Evolutionary conservation across 2,888 invertebrate species (phyloP).

Genomic region (Drosophila dives): DNA sequence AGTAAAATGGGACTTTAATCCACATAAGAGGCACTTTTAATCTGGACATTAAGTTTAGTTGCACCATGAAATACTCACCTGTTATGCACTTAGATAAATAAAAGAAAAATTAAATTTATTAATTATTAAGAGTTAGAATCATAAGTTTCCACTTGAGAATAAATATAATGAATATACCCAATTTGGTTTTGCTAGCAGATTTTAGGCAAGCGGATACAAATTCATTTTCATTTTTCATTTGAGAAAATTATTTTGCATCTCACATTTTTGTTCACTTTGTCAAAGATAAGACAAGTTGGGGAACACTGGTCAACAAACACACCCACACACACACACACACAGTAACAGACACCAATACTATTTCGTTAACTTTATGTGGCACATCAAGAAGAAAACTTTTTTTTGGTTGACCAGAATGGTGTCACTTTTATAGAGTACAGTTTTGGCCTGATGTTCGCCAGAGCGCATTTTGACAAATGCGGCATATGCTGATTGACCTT

Average conservation of each 20-base stretch:
- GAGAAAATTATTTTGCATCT: constrained; percentile 60
- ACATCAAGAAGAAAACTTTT: constrained; percentile 66
- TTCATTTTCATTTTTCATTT: constrained; percentile 63
- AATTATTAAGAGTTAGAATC: too few relatives aligned
- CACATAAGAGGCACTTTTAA: constrained; percentile 30
- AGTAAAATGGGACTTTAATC: constrained; percentile 42
- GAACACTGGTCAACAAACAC: constrained; percentile 4
- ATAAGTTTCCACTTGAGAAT: background rate
- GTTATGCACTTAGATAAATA: background rate
- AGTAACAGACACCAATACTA: background rate
- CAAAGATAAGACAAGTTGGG: constrained; percentile 33
- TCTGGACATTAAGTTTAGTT: background rate
- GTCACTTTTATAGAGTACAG: constrained; percentile 58
- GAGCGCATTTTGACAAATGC: constrained; percentile 43
- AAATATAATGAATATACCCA: constrained; percentile 2
- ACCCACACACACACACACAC: background rate
- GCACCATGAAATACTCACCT: constrained; percentile 14
- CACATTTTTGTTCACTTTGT: constrained; percentile 60
- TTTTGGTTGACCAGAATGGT: constrained; percentile 59
- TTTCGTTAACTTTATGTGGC: constrained; percentile 22
- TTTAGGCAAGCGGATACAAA: constrained; percentile 25
- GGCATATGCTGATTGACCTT: constrained; percentile 33
- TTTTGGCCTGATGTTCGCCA: constrained; percentile 8
- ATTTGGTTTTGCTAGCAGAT: background rate
- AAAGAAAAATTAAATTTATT: background rate